phyloP scores from a whole-genome alignment of 2,797 vertebrate species.

The Pangasius macronema region DNA sequence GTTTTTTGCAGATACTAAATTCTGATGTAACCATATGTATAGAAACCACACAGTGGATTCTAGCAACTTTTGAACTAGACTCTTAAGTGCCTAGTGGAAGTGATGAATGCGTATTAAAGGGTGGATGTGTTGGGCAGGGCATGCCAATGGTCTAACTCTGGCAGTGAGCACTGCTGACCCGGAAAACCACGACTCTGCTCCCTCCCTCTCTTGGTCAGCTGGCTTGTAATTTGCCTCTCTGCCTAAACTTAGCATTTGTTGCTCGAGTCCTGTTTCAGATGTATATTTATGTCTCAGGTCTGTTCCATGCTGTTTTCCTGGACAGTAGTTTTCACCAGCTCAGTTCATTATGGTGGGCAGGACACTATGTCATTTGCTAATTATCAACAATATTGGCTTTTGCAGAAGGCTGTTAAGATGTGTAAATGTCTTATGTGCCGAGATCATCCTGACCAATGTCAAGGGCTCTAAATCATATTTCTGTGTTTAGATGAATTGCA shows the following conservation, averaged over 20 bases:
- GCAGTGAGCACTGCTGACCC: slow-evolving; percentile 28
- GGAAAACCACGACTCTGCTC: slow-evolving; percentile 48
- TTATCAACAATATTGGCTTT: background rate
- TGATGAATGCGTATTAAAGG: slow-evolving; percentile 4
- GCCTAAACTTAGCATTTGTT: slow-evolving; percentile 46
- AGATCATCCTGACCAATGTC: background rate
- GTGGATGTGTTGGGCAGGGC: slow-evolving; percentile 9
- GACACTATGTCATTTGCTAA: background rate
- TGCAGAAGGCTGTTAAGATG: background rate
- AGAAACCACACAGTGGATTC: background rate
- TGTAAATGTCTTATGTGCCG: background rate
- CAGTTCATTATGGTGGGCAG: background rate
- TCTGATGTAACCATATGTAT: background rate
- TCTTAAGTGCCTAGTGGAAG: background rate
- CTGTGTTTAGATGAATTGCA: background rate
- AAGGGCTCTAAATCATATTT: background rate
- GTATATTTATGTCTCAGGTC: slow-evolving; percentile 40
- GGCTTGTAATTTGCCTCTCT: slow-evolving; percentile 54
- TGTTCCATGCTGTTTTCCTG: slow-evolving; percentile 8
- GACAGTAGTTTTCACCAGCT: slow-evolving; percentile 28
- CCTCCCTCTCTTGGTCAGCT: slow-evolving; percentile 31
- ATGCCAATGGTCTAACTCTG: slow-evolving; percentile 23
- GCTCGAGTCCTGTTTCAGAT: slow-evolving; percentile 13
- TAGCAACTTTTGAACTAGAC: background rate
- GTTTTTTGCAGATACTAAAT: background rate